Conservation (phyloP, 2,797 vertebrate species). For the Hemibagrus guttatus region DNA sequence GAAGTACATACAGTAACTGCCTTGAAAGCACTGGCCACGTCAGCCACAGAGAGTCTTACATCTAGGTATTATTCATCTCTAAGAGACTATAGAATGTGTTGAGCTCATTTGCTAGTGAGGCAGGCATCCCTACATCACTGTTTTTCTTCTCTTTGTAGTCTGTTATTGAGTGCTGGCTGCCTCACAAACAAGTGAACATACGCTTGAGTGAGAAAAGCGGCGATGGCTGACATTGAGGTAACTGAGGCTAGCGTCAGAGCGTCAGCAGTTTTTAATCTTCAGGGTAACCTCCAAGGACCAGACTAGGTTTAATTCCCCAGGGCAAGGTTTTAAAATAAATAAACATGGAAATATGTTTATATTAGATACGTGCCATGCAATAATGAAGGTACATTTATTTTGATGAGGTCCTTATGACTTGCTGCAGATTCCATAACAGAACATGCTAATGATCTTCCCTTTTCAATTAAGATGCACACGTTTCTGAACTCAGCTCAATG, state of each 20-base stretch:
- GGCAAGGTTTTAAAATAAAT: slow-evolving; percentile 32
- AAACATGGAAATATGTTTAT: slow-evolving; percentile 21
- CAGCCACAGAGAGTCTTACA: neutral
- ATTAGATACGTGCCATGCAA: slow-evolving; percentile 23
- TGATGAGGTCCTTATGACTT: slow-evolving; percentile 43
- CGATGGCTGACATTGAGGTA: slow-evolving; percentile 22
- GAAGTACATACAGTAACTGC: neutral
- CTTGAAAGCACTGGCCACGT: neutral
- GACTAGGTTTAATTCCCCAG: slow-evolving; percentile 32
- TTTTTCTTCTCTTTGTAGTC: neutral
- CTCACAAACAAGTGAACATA: neutral
- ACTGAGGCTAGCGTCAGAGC: slow-evolving; percentile 23
- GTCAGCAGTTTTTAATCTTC: slow-evolving; percentile 19
- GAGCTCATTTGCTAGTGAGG: neutral
- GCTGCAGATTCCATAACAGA: slow-evolving; percentile 35
- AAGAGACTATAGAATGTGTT: neutral
- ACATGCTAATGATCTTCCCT: slow-evolving; percentile 53
- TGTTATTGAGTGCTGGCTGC: neutral
- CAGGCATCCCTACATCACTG: neutral
- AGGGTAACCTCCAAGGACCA: slow-evolving; percentile 18
- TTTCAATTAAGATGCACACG: slow-evolving; percentile 57
- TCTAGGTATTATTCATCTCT: neutral
- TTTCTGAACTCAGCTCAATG: slow-evolving; percentile 14
- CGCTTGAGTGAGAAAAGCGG: neutral
- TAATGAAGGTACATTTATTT: slow-evolving; percentile 55